phyloP scores from a whole-genome alignment of 2,113 vertebrate genomes.

The Eublepharis macularius region DNA sequence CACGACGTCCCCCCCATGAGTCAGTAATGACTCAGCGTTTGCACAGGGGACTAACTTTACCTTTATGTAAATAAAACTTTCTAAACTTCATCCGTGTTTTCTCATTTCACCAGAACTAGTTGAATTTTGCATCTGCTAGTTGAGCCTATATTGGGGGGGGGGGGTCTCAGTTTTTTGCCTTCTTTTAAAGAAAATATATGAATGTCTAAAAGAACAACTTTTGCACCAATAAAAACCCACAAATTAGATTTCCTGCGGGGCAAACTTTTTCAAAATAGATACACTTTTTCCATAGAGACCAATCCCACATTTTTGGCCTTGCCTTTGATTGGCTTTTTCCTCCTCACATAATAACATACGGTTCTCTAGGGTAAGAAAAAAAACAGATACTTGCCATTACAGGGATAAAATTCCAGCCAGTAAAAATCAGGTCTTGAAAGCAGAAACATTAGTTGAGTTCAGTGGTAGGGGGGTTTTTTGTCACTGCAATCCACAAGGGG shows the following conservation, averaged over 20 bases:
- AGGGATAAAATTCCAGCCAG: conserved; percentile 44
- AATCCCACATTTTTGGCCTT: not conserved
- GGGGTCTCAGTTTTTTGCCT: conserved; percentile 29
- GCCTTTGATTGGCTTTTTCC: conserved; percentile 14
- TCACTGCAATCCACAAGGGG: conserved; percentile 38
- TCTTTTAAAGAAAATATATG: conserved; percentile 23
- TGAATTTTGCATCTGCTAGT: conserved; percentile 21
- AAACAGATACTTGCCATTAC: conserved; percentile 37
- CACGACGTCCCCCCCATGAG: too few species aligned
- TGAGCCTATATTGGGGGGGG: conserved; percentile 23
- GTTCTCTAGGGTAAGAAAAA: conserved; percentile 20
- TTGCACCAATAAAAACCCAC: conserved; percentile 2
- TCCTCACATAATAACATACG: not conserved
- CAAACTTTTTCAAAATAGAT: conserved; percentile 38
- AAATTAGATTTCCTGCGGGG: conserved; percentile 20
- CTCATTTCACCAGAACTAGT: conserved; percentile 17
- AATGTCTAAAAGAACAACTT: conserved; percentile 36
- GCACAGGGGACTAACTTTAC: too few species aligned
- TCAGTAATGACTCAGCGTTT: too few species aligned
- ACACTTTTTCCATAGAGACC: conserved; percentile 15
- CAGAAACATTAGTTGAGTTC: conserved; percentile 29
- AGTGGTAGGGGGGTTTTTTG: conserved; percentile 32
- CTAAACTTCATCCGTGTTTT: conserved; percentile 39
- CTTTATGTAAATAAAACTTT: conserved; percentile 20
- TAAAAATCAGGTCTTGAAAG: conserved; percentile 50